These are phyloP conservation scores for Arion vulgaris DNA, from an alignment of 1,140 invertebrate species.

Conservation along the genomic window DNA sequence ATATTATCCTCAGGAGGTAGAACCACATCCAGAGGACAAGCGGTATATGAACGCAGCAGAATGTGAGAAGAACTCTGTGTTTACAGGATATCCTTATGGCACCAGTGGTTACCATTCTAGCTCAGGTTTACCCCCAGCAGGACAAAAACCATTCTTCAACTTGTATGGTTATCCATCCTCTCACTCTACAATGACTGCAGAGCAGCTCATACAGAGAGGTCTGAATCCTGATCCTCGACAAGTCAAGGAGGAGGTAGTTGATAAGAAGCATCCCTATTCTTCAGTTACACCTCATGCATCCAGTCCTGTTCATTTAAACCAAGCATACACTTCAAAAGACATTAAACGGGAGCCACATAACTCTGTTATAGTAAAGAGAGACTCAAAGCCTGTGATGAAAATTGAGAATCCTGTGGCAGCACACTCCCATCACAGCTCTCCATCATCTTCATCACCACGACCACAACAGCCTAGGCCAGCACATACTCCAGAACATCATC, in stretches of 20 bases:
- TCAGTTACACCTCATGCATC: background rate
- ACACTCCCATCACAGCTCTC: slow-evolving; percentile 42
- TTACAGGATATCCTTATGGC: slow-evolving; percentile 31
- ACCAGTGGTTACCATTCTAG: slow-evolving; percentile 26
- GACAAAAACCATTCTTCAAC: slow-evolving; percentile 82
- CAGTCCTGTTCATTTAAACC: slow-evolving; percentile 22
- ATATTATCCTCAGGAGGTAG: slow-evolving; percentile 2
- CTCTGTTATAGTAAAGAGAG: slow-evolving; percentile 66
- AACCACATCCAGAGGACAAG: slow-evolving; percentile 31
- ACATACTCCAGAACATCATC: slow-evolving; percentile 61
- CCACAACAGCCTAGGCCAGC: slow-evolving; percentile 61
- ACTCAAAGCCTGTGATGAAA: slow-evolving; percentile 55
- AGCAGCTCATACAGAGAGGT: slow-evolving; percentile 69
- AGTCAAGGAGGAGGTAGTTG: slow-evolving; percentile 48
- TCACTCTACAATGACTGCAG: slow-evolving; percentile 75
- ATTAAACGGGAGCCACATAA: slow-evolving; percentile 65
- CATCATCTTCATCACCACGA: slow-evolving; percentile 55
- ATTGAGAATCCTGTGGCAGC: slow-evolving; percentile 43
- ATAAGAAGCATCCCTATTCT: slow-evolving; percentile 25
- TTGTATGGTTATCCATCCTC: slow-evolving; percentile 81
- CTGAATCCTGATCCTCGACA: slow-evolving; percentile 52
- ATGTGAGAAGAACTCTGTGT: slow-evolving; percentile 11
- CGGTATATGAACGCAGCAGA: slow-evolving; percentile 31
- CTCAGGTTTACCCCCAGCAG: slow-evolving; percentile 70
- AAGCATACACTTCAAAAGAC: slow-evolving; percentile 37